A percentile compares a stretch with the other conserved stretches of the same genome.
phyloP scores from a whole-genome alignment of 2,113 vertebrate species.

The Benitochromis conjunctus region DNA sequence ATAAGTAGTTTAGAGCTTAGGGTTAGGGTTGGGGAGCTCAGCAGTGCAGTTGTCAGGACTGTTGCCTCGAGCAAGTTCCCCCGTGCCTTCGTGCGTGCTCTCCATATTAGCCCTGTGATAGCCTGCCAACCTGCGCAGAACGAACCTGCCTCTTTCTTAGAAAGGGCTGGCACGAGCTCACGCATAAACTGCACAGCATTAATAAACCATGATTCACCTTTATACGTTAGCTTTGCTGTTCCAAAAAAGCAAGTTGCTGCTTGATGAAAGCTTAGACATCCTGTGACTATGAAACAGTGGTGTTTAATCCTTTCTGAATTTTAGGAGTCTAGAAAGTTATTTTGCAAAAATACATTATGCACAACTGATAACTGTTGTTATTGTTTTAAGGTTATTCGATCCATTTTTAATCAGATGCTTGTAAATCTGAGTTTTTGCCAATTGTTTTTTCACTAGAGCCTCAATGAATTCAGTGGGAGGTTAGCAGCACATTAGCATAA shows the following conservation, averaged over 20 bases:
- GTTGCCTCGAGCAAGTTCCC: not conserved
- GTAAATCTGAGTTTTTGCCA: not conserved
- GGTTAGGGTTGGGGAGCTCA: not conserved
- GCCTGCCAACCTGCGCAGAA: not conserved
- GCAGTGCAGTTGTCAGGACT: not conserved
- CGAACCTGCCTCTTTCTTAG: not conserved
- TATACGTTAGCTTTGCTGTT: not conserved
- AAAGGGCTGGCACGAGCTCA: not conserved
- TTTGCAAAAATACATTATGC: not conserved
- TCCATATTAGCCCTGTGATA: not conserved
- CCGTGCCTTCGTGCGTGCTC: not conserved
- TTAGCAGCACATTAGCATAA: not conserved
- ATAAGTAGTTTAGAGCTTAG: not conserved
- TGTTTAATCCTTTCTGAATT: not conserved
- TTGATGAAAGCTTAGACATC: not conserved
- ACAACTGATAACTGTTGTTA: not conserved
- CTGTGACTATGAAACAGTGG: not conserved
- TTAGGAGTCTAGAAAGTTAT: not conserved
- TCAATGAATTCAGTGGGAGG: not conserved
- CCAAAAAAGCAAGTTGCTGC: not conserved
- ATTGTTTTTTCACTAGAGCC: not conserved
- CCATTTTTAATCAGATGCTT: not conserved
- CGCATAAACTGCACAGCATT: not conserved
- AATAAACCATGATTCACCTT: not conserved
- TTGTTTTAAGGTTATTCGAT: not conserved